Conservation (phyloP, 23 tunicate species). For the Styela plicata region DNA sequence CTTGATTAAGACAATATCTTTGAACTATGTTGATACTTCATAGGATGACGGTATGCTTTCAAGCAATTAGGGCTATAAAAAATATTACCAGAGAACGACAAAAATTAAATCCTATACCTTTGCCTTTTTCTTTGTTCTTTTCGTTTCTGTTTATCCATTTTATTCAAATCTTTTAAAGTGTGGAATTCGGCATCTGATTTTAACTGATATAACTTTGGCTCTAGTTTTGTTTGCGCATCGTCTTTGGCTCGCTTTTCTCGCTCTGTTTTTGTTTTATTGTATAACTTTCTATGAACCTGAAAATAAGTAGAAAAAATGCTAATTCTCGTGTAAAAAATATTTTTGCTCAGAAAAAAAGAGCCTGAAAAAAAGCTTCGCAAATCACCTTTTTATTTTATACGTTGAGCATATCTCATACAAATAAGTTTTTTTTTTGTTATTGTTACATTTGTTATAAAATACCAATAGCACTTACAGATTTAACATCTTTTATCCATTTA, state of each 20-base stretch:
- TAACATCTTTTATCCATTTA: slow-evolving; percentile 15
- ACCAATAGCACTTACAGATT: slow-evolving; percentile 10
- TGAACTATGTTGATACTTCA: too few relatives aligned
- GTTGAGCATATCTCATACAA: too few relatives aligned
- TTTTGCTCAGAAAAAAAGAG: background rate
- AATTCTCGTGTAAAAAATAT: background rate
- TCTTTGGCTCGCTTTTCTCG: background rate
- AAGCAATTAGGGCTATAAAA: too few relatives aligned
- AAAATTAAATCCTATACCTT: background rate
- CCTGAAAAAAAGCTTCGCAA: background rate
- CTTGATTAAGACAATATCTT: too few relatives aligned
- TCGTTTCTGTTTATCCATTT: background rate
- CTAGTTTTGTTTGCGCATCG: background rate
- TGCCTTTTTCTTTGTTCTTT: background rate
- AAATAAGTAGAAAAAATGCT: background rate
- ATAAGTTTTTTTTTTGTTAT: too few relatives aligned
- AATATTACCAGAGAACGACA: background rate
- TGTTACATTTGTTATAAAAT: too few relatives aligned
- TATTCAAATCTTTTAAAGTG: slow-evolving; percentile 10
- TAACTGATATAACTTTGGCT: slow-evolving; percentile 14
- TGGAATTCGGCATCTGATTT: slow-evolving; percentile 6
- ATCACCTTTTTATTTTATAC: too few relatives aligned
- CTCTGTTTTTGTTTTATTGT: background rate
- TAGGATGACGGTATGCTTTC: too few relatives aligned
- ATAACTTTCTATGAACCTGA: slow-evolving; percentile 1